These are phyloP conservation scores for Pempheris klunzingeri DNA, from an alignment of 2,797 vertebrate species.

Conservation along the genomic window DNA sequence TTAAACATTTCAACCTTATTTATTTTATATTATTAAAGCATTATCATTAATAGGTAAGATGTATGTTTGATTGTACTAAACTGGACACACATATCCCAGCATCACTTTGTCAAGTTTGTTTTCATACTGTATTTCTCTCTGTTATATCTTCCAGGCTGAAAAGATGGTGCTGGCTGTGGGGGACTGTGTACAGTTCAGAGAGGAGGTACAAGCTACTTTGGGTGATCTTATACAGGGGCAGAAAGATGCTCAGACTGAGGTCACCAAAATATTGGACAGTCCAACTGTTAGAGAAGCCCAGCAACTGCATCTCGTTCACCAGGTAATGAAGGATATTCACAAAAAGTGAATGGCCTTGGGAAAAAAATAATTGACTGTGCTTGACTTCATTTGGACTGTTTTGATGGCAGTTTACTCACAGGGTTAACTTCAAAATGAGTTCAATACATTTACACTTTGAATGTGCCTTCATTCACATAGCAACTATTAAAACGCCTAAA, in stretches of 20 bases:
- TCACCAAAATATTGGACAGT: slow-evolving; percentile 90
- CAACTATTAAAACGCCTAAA: slow-evolving; percentile 92
- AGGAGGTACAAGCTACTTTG: slow-evolving; percentile 90
- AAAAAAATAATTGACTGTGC: no score
- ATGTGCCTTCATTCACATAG: slow-evolving; percentile 70
- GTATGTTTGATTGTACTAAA: not conserved
- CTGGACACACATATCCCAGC: not conserved
- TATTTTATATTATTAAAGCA: not conserved
- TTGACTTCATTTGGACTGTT: not conserved
- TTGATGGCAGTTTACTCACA: not conserved
- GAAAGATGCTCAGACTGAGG: slow-evolving; percentile 90
- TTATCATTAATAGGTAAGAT: not conserved
- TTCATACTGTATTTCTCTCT: slow-evolving; percentile 4
- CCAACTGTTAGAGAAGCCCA: slow-evolving; percentile 93
- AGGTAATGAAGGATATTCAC: slow-evolving; percentile 82
- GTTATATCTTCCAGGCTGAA: slow-evolving; percentile 86
- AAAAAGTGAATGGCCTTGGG: not conserved
- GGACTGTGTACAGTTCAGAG: slow-evolving; percentile 93
- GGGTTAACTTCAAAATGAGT: not conserved
- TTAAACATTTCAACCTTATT: not conserved
- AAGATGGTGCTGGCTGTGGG: slow-evolving; percentile 90
- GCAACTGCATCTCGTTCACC: slow-evolving; percentile 91
- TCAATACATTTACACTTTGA: not conserved
- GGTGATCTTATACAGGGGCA: slow-evolving; percentile 91
- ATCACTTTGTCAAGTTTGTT: not conserved